Evolutionary conservation across 1,140 invertebrate genomes (phyloP), one percentile per base, ranked within the genome.

Genomic region (Penaeus indicus): DNA sequence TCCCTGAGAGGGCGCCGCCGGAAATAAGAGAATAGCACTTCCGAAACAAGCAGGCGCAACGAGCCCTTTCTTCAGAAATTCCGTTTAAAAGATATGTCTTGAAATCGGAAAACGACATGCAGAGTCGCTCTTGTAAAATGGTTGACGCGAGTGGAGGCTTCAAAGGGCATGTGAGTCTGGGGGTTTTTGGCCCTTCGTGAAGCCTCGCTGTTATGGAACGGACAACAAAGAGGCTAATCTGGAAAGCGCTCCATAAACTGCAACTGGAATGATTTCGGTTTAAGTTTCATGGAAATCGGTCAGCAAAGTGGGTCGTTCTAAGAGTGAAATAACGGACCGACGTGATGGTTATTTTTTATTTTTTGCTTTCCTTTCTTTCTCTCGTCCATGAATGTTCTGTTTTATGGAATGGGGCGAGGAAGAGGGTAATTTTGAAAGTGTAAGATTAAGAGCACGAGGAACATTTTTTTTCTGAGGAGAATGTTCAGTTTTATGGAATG

Each of bases 401-500:
- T 79, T 86, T 87, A 87, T 87, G 85, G 85, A 87, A 87, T 87
- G 85, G 85, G 62, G 78, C 85, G 69, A 67, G 79, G 85, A 87
- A 87, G 85, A 87, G 85, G 85, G 85, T 87, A 87, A 87, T 87
- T 87, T 87, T 86, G 85, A 86, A 86, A 86, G 77, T 80, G 63
- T 82, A 87, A 87, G 85, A 87, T 87, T 87, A 87, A 87, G 85
- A 82, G 79, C 78, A 80, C 85, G 54, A 47, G 78, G 79, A 81
- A 86, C 32, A 69, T 64, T 69, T 69, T 85, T 72, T 85, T 61
- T 84, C 60, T 72, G 32, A 42, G 42, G 38, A 47, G 67, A 88
- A 87, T 87, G 78, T 87, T 87, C 79, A 84, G 81, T 84, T 88
- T 88, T 84, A 88, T 88, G 86, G 86, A 88, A 88, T 88, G 86